These are phyloP conservation scores for Gambusia holbrooki DNA, from an alignment of 2,113 vertebrate species.

Conservation along the genomic window DNA sequence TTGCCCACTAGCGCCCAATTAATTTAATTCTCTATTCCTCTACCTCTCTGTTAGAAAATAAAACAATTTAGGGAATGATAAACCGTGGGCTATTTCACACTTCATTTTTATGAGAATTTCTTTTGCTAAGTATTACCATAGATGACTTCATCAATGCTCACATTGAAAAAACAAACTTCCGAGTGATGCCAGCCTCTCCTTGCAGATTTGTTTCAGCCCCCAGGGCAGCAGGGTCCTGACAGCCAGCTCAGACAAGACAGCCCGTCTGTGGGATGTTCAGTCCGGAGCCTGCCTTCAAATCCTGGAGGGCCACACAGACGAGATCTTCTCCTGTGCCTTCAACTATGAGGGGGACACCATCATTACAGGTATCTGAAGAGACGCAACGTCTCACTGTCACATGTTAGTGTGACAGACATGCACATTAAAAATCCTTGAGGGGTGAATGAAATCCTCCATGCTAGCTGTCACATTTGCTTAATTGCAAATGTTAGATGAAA, in stretches of 20 bases:
- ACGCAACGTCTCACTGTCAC: slow-evolving; percentile 2
- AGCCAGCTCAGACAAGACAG: slow-evolving; percentile 90
- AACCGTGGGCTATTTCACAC: slow-evolving; percentile 14
- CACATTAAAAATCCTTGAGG: slow-evolving; percentile 19
- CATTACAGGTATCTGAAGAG: slow-evolving; percentile 72
- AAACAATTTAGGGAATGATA: slow-evolving; percentile 36
- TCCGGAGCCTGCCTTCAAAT: slow-evolving; percentile 89
- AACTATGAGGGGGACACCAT: slow-evolving; percentile 93
- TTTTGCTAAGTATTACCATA: not conserved
- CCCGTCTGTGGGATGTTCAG: slow-evolving; percentile 91
- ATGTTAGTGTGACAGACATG: slow-evolving; percentile 2
- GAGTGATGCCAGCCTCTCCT: slow-evolving; percentile 25
- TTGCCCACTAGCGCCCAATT: slow-evolving; percentile 28
- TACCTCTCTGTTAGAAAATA: slow-evolving; percentile 25
- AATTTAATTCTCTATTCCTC: slow-evolving; percentile 45
- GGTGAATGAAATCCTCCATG: slow-evolving; percentile 1
- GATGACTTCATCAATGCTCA: slow-evolving; percentile 21
- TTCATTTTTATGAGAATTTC: slow-evolving; percentile 28
- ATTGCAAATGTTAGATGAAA: slow-evolving; percentile 41
- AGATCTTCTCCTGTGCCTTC: slow-evolving; percentile 95
- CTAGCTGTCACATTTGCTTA: slow-evolving; percentile 26
- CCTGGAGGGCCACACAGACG: slow-evolving; percentile 90
- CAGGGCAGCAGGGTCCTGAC: slow-evolving; percentile 90
- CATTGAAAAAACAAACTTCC: slow-evolving; percentile 13
- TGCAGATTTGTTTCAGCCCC: slow-evolving; percentile 93